Percentiles rank a stretch among this genome's conserved stretches.
These are phyloP conservation scores for Cheilinus undulatus DNA, from an alignment of 2,113 vertebrate species.

Conservation along the genomic window DNA sequence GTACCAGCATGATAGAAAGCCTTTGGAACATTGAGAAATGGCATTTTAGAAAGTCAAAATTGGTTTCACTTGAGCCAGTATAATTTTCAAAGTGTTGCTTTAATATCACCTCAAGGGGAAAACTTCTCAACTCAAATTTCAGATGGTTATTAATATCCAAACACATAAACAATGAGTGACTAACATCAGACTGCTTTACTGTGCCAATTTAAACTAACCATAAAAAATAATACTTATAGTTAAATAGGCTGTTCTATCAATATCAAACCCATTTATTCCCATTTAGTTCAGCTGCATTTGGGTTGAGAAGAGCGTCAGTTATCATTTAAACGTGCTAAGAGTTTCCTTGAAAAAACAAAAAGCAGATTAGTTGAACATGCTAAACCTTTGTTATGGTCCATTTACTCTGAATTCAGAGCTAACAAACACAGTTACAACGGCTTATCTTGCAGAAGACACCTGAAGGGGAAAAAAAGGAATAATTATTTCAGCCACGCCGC, in stretches of 20 bases:
- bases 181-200: not conserved
- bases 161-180: not conserved
- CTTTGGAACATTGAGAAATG: not conserved
- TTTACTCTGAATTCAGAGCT: not conserved
- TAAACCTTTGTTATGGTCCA: constrained; percentile 30
- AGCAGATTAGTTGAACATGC: constrained; percentile 15
- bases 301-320: not conserved
- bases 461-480: constrained; percentile 16
- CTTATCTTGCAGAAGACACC: too few relatives aligned
- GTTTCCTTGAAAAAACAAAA: too few relatives aligned
- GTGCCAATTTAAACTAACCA: not conserved
- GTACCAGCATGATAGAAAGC: not conserved
- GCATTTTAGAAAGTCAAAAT: not conserved
- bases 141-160: not conserved
- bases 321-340: not conserved
- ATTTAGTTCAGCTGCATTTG: not conserved
- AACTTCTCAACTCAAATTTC: constrained; percentile 1
- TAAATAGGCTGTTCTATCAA: too few relatives aligned
- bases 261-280: too few relatives aligned
- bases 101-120: constrained; percentile 6
- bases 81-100: not conserved
- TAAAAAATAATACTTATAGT: not conserved
- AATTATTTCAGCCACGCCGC: constrained; percentile 31
- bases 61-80: constrained; percentile 25
- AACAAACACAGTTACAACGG: not conserved